A percentile compares a stretch with the other conserved stretches of the same genome.
Conservation (phyloP, 1,140 invertebrate genomes). For the Coboldia fuscipes region DNA sequence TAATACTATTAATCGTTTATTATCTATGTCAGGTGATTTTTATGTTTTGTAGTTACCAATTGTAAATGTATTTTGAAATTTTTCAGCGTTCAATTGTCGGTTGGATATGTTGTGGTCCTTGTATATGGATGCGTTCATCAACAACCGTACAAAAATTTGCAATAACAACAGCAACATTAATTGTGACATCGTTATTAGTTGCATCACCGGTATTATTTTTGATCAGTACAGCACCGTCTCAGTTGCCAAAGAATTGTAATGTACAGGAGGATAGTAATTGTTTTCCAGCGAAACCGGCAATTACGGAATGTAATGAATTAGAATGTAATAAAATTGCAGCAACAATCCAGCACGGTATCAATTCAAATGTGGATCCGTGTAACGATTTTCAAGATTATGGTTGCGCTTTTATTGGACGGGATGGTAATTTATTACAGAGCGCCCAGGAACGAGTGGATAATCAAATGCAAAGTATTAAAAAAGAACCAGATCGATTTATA, state of each 20-base stretch:
- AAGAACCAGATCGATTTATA: background rate
- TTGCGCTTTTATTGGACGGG: constrained; percentile 20
- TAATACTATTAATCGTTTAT: too few relatives aligned
- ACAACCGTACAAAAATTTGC: constrained; percentile 35
- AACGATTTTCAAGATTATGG: constrained; percentile 37
- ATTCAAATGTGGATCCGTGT: constrained; percentile 27
- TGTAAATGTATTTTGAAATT: too few relatives aligned
- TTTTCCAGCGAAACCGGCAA: constrained; percentile 10
- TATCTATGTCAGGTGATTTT: too few relatives aligned
- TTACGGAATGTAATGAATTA: constrained; percentile 13
- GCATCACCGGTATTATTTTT: constrained; percentile 36
- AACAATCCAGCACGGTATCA: constrained; percentile 16
- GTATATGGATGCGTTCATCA: constrained; percentile 30
- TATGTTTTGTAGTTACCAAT: too few relatives aligned
- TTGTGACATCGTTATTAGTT: constrained; percentile 33
- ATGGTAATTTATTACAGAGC: constrained; percentile 13
- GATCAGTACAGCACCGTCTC: constrained; percentile 31
- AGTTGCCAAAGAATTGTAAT: constrained; percentile 26
- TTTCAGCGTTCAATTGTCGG: too few relatives aligned
- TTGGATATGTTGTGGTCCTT: constrained; percentile 35
- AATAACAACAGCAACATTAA: constrained; percentile 30
- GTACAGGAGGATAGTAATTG: constrained; percentile 20
- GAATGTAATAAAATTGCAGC: constrained; percentile 17
- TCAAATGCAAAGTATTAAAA: constrained; percentile 17
- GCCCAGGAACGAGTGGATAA: constrained; percentile 18